Evolutionary conservation across 2,797 vertebrate species (phyloP), one percentile per base, ranked within the genome.

Genomic region (Liparis tanakae): DNA sequence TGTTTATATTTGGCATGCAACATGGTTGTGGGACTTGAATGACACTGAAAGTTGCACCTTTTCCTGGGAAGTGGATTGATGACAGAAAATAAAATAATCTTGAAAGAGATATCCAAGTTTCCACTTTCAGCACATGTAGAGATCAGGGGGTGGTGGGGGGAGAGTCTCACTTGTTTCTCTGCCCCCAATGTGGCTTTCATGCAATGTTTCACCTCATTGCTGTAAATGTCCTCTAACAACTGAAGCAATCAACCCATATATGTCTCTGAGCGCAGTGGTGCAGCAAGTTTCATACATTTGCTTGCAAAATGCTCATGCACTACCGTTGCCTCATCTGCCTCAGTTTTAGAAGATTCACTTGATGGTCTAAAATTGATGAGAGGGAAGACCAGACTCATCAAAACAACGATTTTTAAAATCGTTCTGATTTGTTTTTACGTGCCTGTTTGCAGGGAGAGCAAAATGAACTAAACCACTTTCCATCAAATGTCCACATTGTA

Each of bases 121-220:
- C 50, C 25, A 57, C 36, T 25, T 43, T 79, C 77, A 83, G 72
- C 81, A 78, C 69, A 51, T 58, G 70, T 68, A 48, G 61, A 70
- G 79, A 84, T 87, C 76, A 76, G 59, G 67, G 10, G 46, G 80
- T 80, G 80, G 81, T 58, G 70, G 79, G 71, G 80, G 75, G 77
- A 72, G 80, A 77, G 77, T 74, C 63, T 61, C 68, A 37, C 34
- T 72, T 80, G n/a, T 82, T 80, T 78, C 46, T 67, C 64, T 82
- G 77, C 50, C 62, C 79, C 74, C 55, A 73, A 57, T 76, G 62
- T 67, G 60, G 60, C 54, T 73, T 87, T 74, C 82, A 76, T 83
- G 85, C 80, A 70, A 70, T 83, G 69, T 66, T 89, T 86, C 78
- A 81, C 81, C 85, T 89, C 76, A 82, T 87, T 85, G 80, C 78